Evolutionary conservation across 2,888 invertebrate genomes (phyloP).

Genomic region (Chalcosyrphus nemorum): DNA sequence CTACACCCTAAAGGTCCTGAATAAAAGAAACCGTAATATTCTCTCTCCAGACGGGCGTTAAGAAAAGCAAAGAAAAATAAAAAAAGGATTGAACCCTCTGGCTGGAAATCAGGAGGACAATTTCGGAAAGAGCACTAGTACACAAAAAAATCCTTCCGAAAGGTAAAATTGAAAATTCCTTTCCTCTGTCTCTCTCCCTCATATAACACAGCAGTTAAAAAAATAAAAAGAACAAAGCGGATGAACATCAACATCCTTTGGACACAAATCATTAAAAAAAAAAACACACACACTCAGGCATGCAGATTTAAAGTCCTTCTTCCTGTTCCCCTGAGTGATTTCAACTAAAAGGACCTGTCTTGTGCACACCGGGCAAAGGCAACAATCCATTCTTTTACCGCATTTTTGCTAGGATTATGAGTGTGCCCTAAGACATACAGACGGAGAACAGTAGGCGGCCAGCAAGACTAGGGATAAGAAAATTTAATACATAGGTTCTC

Average conservation of each 20-base stretch:
- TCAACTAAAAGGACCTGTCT: neutral
- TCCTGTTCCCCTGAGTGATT: neutral
- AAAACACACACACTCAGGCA: too few species aligned
- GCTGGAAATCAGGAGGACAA: neutral
- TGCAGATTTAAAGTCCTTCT: neutral
- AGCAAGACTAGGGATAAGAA: neutral
- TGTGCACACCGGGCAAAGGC: neutral
- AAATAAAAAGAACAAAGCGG: neutral
- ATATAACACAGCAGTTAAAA: neutral
- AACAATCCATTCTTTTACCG: neutral
- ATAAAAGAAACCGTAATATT: neutral
- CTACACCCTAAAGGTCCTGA: neutral
- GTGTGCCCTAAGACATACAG: neutral
- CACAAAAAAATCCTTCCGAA: neutral
- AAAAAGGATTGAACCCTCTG: neutral
- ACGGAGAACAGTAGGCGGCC: neutral
- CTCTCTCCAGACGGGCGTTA: neutral
- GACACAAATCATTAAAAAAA: slow-evolving; percentile 15
- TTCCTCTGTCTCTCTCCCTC: neutral
- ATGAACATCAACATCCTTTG: neutral
- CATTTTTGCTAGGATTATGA: slow-evolving; percentile 4
- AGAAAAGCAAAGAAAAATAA: neutral
- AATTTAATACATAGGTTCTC: neutral
- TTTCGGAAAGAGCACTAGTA: neutral
- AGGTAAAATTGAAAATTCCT: slow-evolving; percentile 1